These are phyloP conservation scores for Lonchura striata DNA, from an alignment of 2,113 vertebrate species.

Conservation along the genomic window DNA sequence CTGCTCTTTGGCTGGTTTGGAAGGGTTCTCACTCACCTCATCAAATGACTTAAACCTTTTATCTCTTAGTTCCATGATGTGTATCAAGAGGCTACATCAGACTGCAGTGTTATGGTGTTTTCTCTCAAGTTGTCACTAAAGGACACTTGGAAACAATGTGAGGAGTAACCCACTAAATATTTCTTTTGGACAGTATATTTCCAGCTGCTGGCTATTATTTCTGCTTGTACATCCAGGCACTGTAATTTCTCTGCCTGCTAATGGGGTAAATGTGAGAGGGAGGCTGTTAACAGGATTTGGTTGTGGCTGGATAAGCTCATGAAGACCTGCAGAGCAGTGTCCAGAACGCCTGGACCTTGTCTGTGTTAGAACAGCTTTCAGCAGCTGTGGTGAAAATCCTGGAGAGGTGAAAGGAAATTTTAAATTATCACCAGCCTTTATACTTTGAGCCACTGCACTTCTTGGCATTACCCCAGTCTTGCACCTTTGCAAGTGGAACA, in stretches of 20 bases:
- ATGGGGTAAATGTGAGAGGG: not conserved
- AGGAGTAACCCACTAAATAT: not conserved
- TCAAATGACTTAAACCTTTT: not conserved
- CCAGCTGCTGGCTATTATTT: not conserved
- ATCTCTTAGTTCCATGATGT: not conserved
- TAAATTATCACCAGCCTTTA: not conserved
- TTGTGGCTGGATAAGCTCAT: not conserved
- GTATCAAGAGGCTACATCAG: not conserved
- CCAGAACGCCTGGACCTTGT: rapidly evolving
- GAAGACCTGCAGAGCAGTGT: not conserved
- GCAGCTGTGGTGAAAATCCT: not conserved
- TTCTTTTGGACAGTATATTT: not conserved
- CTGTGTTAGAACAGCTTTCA: not conserved
- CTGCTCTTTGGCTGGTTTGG: not conserved
- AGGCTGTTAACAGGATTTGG: not conserved
- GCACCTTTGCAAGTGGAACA: not conserved
- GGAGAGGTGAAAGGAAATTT: not conserved
- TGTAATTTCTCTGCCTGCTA: not conserved
- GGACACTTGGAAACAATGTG: not conserved
- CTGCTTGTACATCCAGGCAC: not conserved
- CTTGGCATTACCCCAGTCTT: rapidly evolving
- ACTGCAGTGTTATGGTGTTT: not conserved
- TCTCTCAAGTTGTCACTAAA: not conserved
- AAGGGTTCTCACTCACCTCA: not conserved
- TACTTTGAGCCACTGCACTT: not conserved